phyloP scores from a whole-genome alignment of 2,888 invertebrate species.

The Eupithecia tripunctaria region DNA sequence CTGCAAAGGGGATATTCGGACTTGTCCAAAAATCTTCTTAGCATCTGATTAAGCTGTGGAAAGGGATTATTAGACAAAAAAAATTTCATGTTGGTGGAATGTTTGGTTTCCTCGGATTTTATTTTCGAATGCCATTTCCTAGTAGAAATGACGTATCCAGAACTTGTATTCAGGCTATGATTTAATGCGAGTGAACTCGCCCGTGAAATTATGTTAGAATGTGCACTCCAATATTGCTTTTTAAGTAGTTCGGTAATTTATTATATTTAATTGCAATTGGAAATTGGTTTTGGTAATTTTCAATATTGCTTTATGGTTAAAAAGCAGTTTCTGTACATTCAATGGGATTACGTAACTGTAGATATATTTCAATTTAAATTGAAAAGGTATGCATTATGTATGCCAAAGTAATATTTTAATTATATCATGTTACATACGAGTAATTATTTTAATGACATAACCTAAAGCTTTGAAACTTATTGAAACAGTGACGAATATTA shows the following conservation, averaged over 20 bases:
- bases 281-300: conserved; percentile 29
- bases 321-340: neutral
- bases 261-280: conserved; percentile 48
- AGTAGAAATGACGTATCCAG: conserved; percentile 46
- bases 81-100: no score
- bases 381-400: neutral
- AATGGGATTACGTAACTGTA: neutral
- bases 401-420: neutral
- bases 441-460: no score
- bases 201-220: conserved; percentile 70
- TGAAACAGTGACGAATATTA: neutral
- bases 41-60: no score
- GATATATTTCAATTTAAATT: neutral
- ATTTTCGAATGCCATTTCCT: neutral
- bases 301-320: neutral
- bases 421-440: neutral
- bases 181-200: conserved; percentile 59
- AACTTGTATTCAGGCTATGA: conserved; percentile 44
- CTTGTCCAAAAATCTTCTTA: no score
- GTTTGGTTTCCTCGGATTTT: neutral
- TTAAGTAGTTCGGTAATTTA: conserved; percentile 54
- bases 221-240: conserved; percentile 60
- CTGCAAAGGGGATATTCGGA: no score
- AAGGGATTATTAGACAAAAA: no score
- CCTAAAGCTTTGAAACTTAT: no score